Evolutionary conservation across 2,888 invertebrate species (phyloP), one percentile per base, ranked within the genome.

Genomic region (Abrostola tripartita): DNA sequence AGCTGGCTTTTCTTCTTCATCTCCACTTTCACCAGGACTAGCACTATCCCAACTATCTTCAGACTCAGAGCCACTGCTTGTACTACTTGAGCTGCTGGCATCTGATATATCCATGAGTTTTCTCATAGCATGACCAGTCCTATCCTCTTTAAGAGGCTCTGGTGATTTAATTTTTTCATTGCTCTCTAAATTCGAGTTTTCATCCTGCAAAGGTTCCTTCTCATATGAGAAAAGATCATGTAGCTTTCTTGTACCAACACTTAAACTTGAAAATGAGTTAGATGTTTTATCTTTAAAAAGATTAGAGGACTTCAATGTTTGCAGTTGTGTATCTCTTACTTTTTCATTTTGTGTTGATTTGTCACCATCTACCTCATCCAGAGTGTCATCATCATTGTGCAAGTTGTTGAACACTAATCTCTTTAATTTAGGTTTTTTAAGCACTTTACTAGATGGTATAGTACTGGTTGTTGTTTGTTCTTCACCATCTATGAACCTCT

Each of bases 401-500:
- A 94, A 75, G 78, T 90, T 94, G 73, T 95, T 93, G 75, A 95
- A 94, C 12, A 93, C 91, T 71, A 95, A 79, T 75, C 89, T 90
- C 82, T 94, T 94, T 52, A 95, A 78, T 83, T 95, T 95, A 62
- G 95, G 94, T 79, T 92, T 94, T 77, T 95, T 95, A 42, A 95
- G 88, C 65, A 95, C 92, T 81, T 95, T 95, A n/a, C 89, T 87
- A 61, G 92, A 82, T 56, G 85, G 78, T 68, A 89, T 75, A 64
- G 79, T 86, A 35, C 81, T 82, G 37, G 83, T 70, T 51, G 89
- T 86, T 59, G 89, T 78, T 50, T 90, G 91, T 82, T 95, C 96
- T 71, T 96, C 96, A 67, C 96, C 96, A 84, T 97, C 97, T 61
- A 97, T 95, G 83, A 98, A 97, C 75, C 97, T 96, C 90, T 98